Evolutionary conservation across 1,140 invertebrate species (phyloP), one percentile per base, ranked within the genome.

Genomic region (Bombus confusus): DNA sequence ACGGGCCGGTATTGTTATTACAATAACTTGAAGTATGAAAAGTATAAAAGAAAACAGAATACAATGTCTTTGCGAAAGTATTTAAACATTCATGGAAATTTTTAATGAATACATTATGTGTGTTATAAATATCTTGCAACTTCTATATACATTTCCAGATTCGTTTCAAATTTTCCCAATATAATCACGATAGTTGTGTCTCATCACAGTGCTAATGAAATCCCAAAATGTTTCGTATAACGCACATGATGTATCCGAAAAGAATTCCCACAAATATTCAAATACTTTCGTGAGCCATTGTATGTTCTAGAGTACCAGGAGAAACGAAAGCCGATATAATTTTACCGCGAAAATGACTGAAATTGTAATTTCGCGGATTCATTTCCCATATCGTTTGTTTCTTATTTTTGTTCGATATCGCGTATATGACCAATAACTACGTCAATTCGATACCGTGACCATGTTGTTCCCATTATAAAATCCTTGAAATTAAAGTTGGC

Each of bases 331-430:
- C 12, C n/a, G 5, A 41, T 75, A 82, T 25, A 8, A 31, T 41
- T 39, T 47, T 34, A 64, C 22, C 41, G 25, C 1, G 18, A 47
- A 28, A 69, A 59, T 72, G n/a, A 64, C 79, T 28, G 6, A 39
- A 25, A 64, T 59, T 62, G 25, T 64, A 75, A 64, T 62, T 43
- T 71, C 34, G 8, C 37, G 41, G 6, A 71, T 71, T 18, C 43
- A 39, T 39, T 18, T 43, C 39, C 31, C 15, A 13, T 28, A 68
- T 52, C 43, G n/a, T 18, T 77, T 77, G 62, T 83, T 83, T 69
- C 41, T 41, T 22, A 34, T 52, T 77, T 66, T 78, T n/a, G 3
- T 22, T 10, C 74, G 62, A 68, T 69, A 69, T 57, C 28, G 47
- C 9, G 18, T 15, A 9, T 22, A 31, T 22, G 18, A 34, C 43